Evolutionary conservation across 2,797 vertebrate species (phyloP), one percentile per base, ranked within the genome.

Genomic region (Cynodonichthys magdalenae): DNA sequence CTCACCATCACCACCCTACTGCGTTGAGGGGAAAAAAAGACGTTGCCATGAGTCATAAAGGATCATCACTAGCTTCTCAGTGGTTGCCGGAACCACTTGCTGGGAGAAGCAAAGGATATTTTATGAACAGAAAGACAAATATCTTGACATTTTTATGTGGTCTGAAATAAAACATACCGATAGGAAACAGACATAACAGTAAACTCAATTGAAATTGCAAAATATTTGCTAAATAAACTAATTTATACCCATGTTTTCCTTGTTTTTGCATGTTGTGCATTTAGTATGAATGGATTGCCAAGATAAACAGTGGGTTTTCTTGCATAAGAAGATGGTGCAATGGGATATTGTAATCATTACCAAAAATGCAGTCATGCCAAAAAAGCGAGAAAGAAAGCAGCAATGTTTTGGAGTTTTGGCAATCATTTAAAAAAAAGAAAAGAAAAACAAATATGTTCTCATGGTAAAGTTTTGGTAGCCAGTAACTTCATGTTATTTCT

Each of bases 1-100:
- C 31, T 34, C 31, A 10, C 31, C 9, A 8, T 10, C 7, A 34
- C 31, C 24, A 24, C 65, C 59, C 57, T 41, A 17, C 55, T 39
- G 68, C 8, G 48, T 17, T 14, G 36, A 60, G 27, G 45, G 53
- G 53, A 51, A 71, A 51, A 71, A 59, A 58, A 57, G 74, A 55
- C 45, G 53, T 27, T 19, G 20, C 20, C 9, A 10, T 70, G 80
- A 90, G 74, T 84, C 79, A 83, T 74, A 62, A 75, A 83, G 63
- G 79, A 64, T 65, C 58, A 76, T 63, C 69, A 27, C 53, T 56
- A 55, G 73, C 55, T 39, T 64, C 76, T 79, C 63, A 29, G 18
- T 69, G 72, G 75, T 69, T 68, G 75, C 78, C 78, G 62, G 53
- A 72, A 64, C 68, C 45, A 31, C 69, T 70, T 51, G 57, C 76